phyloP scores from a whole-genome alignment of 35 echinoderm and acorn worm species.

The Eucidaris tribuloides region DNA sequence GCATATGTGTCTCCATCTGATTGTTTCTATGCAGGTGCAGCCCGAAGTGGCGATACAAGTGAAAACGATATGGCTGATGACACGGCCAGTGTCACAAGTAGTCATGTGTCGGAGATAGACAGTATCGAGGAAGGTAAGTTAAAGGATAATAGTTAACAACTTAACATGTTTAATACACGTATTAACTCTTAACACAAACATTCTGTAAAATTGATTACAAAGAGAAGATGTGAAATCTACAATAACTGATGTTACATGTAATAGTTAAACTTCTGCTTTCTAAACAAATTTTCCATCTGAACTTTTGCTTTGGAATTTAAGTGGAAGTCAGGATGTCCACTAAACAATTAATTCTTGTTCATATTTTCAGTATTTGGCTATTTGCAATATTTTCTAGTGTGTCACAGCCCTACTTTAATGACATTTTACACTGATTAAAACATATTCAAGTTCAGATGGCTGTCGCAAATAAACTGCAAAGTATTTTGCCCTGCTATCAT shows the following conservation, averaged over 20 bases:
- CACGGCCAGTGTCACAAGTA: slow-evolving; percentile 87
- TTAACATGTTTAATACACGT: too few species aligned
- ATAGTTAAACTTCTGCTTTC: not conserved
- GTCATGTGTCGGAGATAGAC: slow-evolving; percentile 88
- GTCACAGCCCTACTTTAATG: too few species aligned
- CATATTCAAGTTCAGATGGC: too few species aligned
- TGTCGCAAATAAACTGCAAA: too few species aligned
- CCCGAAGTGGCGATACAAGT: slow-evolving; percentile 44
- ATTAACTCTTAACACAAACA: not conserved
- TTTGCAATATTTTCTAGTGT: too few species aligned
- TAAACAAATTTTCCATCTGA: not conserved
- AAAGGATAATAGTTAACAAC: not conserved
- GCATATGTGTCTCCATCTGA: not conserved
- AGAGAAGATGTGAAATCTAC: not conserved
- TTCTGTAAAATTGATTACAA: not conserved
- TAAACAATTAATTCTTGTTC: too few species aligned
- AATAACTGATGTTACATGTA: not conserved
- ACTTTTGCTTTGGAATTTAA: too few species aligned
- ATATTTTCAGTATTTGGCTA: too few species aligned
- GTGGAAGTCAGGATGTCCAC: too few species aligned
- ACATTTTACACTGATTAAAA: too few species aligned
- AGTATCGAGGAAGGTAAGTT: slow-evolving; percentile 90
- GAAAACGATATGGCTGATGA: slow-evolving; percentile 79
- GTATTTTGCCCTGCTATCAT: too few species aligned
- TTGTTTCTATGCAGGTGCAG: slow-evolving; percentile 23